These are phyloP conservation scores for Hartigia nigra DNA, from an alignment of 2,888 invertebrate species.

Conservation along the genomic window DNA sequence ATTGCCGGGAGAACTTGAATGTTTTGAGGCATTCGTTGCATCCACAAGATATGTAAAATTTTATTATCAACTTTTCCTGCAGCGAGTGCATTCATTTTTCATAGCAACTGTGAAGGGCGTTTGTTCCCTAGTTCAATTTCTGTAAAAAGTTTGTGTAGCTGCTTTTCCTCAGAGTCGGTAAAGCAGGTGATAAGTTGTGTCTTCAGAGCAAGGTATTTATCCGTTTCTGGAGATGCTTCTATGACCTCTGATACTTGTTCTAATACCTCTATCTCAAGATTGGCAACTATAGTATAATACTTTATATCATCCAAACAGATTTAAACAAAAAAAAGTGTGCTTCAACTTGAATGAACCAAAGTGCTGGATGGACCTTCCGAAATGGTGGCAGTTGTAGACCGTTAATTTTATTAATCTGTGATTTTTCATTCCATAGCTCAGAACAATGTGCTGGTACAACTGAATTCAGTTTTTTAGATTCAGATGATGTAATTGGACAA, in stretches of 20 bases:
- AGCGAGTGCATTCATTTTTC: conserved; percentile 25
- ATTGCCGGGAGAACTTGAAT: not conserved
- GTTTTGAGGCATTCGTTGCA: conserved; percentile 21
- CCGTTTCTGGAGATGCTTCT: conserved; percentile 13
- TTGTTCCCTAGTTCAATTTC: conserved; percentile 28
- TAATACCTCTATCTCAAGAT: conserved; percentile 23
- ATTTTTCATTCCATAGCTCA: not conserved
- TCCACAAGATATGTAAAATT: conserved; percentile 20
- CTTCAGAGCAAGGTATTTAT: conserved; percentile 26
- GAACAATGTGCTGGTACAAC: not conserved
- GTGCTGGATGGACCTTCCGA: conserved; percentile 20
- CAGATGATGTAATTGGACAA: not conserved
- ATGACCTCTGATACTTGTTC: conserved; percentile 23
- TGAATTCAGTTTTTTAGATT: not conserved
- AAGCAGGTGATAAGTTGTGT: conserved; percentile 15
- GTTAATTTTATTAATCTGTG: not conserved
- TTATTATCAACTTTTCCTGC: conserved; percentile 16
- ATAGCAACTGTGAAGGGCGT: conserved; percentile 25
- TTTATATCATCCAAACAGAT: conserved; percentile 19
- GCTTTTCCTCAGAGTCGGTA: conserved; percentile 21
- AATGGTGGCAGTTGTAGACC: not conserved
- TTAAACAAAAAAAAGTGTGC: conserved; percentile 20
- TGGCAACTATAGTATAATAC: conserved; percentile 19
- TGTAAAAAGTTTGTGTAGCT: conserved; percentile 18
- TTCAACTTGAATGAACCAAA: conserved; percentile 31